Conservation (phyloP, 2,797 vertebrate genomes). For the Anabacerthia variegaticeps region DNA sequence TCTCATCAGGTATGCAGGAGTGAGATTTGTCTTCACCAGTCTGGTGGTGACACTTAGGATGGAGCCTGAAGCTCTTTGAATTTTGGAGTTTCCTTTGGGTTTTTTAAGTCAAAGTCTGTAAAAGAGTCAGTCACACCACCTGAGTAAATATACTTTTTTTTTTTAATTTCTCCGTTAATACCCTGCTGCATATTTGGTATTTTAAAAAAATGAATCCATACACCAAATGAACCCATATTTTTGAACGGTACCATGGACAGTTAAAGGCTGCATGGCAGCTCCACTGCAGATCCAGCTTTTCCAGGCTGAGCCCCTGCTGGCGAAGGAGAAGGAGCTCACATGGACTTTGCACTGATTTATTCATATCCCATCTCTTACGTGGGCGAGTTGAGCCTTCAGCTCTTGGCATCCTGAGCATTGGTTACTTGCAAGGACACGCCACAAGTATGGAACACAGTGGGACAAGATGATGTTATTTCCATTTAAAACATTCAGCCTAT, state of each 20-base stretch:
- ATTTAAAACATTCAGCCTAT: not conserved
- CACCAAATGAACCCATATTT: not conserved
- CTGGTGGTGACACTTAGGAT: accelerated
- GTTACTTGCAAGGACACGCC: not conserved
- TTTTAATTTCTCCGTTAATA: not conserved
- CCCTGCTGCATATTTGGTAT: not conserved
- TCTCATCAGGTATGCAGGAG: not conserved
- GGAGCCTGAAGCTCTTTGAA: not conserved
- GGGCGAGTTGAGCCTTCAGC: conserved; percentile 15
- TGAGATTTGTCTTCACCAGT: not conserved
- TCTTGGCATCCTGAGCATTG: not conserved
- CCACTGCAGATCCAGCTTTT: not conserved
- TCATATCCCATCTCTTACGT: not conserved
- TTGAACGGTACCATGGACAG: not conserved
- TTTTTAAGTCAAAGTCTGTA: not conserved
- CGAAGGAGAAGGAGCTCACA: not conserved
- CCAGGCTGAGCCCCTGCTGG: not conserved
- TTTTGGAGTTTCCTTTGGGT: not conserved
- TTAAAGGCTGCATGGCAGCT: not conserved
- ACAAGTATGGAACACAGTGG: not conserved
- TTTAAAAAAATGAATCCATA: not conserved
- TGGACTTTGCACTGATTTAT: conserved; percentile 7
- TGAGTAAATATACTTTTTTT: not conserved
- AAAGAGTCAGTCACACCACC: not conserved
- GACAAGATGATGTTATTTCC: not conserved